A percentile compares a stretch with the other conserved stretches of the same genome.
phyloP scores from a whole-genome alignment of 2,797 vertebrate genomes.

The Crenichthys baileyi region DNA sequence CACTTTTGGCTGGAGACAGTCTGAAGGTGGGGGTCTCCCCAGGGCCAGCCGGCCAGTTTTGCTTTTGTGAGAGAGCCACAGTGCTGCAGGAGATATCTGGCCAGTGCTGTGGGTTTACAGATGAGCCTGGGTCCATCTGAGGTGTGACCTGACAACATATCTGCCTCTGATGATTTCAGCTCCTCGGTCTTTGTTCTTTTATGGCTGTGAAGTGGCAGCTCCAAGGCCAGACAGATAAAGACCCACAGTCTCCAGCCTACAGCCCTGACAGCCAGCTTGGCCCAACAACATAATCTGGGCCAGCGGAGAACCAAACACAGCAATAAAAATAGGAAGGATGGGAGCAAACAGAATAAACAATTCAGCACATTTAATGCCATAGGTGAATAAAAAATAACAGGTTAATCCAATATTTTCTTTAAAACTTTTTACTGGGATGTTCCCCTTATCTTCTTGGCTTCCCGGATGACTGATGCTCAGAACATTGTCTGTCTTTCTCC shows the following conservation, averaged over 20 bases:
- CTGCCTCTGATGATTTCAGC: constrained; percentile 6
- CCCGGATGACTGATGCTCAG: neutral
- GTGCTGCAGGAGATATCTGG: constrained; percentile 80
- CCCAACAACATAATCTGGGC: constrained; percentile 26
- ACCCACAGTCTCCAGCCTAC: constrained; percentile 60
- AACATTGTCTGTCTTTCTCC: neutral
- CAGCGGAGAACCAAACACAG: constrained; percentile 32
- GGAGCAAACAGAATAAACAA: constrained; percentile 59
- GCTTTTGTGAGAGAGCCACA: constrained; percentile 67
- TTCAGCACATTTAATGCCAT: constrained; percentile 51
- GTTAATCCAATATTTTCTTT: constrained; percentile 7
- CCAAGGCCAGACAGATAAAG: constrained; percentile 55
- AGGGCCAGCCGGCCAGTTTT: constrained; percentile 64
- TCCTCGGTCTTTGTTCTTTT: neutral
- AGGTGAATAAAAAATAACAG: neutral
- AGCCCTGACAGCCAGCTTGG: neutral
- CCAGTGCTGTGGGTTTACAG: constrained; percentile 86
- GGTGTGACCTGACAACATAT: constrained; percentile 20
- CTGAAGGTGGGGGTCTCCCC: constrained; percentile 85
- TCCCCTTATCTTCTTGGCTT: constrained; percentile 4
- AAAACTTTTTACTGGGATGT: neutral
- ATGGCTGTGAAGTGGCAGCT: constrained; percentile 44
- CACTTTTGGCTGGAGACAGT: constrained; percentile 80
- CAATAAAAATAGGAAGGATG: constrained; percentile 57
- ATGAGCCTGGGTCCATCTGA: constrained; percentile 70